A percentile compares a stretch with the other conserved stretches of the same genome.
These are phyloP conservation scores for Cherax quadricarinatus DNA, from an alignment of 1,140 invertebrate species.

Conservation along the genomic window DNA sequence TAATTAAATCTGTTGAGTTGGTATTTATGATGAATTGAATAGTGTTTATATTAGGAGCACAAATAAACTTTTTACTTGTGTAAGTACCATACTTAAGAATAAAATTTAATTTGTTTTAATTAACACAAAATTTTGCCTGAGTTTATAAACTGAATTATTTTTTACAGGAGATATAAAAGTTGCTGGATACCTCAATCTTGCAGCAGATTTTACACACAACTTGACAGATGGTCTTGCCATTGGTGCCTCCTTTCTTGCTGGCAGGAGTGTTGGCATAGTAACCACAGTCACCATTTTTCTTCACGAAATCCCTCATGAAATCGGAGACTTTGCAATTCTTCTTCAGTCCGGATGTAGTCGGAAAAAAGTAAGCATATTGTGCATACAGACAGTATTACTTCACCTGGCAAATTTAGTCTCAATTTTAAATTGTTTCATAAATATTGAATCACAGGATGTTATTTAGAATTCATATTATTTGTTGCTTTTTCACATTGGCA, in stretches of 20 bases:
- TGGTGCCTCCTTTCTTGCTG: slow-evolving; percentile 96
- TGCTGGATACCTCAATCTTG: slow-evolving; percentile 94
- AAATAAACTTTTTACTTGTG: too few species aligned
- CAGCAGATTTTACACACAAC: slow-evolving; percentile 97
- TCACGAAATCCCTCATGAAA: slow-evolving; percentile 98
- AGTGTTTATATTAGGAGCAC: too few species aligned
- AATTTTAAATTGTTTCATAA: too few species aligned
- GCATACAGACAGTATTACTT: too few species aligned
- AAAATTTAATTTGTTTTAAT: too few species aligned
- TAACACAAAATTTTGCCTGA: background rate
- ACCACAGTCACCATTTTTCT: slow-evolving; percentile 96
- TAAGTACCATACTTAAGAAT: too few species aligned
- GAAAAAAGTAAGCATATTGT: slow-evolving; percentile 82
- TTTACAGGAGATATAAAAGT: slow-evolving; percentile 86
- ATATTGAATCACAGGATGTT: too few species aligned
- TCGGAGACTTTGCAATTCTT: slow-evolving; percentile 98
- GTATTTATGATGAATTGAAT: too few species aligned
- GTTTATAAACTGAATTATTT: background rate
- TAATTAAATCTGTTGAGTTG: too few species aligned
- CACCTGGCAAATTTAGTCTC: too few species aligned
- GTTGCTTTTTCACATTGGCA: too few species aligned
- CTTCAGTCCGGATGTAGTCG: slow-evolving; percentile 88
- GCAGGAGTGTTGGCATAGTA: slow-evolving; percentile 86
- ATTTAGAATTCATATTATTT: too few species aligned
- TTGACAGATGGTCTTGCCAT: slow-evolving; percentile 98